Evolutionary conservation across 2,113 vertebrate genomes (phyloP).

Genomic region (Embiotoca jacksoni): DNA sequence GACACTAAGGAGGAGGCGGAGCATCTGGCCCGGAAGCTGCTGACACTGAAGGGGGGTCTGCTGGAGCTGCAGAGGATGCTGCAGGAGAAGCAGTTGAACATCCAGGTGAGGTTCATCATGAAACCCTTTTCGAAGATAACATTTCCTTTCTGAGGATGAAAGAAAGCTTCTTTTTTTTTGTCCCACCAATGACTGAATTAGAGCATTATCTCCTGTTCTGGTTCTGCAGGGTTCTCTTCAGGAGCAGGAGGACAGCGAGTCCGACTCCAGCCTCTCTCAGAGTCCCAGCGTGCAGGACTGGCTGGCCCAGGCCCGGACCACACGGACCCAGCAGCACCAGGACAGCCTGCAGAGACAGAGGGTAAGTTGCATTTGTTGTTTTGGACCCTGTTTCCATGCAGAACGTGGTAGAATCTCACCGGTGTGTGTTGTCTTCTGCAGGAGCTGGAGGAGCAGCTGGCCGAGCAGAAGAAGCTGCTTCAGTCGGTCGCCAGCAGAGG

Average conservation of each 20-base stretch:
- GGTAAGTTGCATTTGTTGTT: conserved; percentile 71
- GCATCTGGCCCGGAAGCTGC: conserved; percentile 88
- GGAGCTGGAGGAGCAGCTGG: conserved; percentile 94
- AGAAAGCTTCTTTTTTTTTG: not conserved
- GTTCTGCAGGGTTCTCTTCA: conserved; percentile 85
- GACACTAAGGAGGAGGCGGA: conserved; percentile 91
- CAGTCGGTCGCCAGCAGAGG: conserved; percentile 92
- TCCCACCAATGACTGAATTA: not conserved
- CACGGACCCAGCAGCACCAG: conserved; percentile 90
- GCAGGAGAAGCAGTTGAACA: conserved; percentile 90
- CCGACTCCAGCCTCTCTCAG: conserved; percentile 86
- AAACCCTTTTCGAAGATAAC: too few relatives aligned
- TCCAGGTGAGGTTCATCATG: conserved; percentile 87
- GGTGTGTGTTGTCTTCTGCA: conserved; percentile 55
- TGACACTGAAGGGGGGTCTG: conserved; percentile 90
- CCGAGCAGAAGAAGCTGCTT: conserved; percentile 94
- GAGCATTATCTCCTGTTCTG: not conserved
- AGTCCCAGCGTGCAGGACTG: conserved; percentile 95
- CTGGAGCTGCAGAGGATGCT: conserved; percentile 94
- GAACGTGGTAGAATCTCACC: not conserved
- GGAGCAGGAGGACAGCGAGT: conserved; percentile 90
- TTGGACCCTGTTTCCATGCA: not conserved
- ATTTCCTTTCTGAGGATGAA: too few relatives aligned
- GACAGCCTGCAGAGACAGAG: conserved; percentile 93
- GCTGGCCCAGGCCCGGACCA: conserved; percentile 90